Evolutionary conservation across 1,140 invertebrate genomes (phyloP).

Genomic region (Papilio dardanus): DNA sequence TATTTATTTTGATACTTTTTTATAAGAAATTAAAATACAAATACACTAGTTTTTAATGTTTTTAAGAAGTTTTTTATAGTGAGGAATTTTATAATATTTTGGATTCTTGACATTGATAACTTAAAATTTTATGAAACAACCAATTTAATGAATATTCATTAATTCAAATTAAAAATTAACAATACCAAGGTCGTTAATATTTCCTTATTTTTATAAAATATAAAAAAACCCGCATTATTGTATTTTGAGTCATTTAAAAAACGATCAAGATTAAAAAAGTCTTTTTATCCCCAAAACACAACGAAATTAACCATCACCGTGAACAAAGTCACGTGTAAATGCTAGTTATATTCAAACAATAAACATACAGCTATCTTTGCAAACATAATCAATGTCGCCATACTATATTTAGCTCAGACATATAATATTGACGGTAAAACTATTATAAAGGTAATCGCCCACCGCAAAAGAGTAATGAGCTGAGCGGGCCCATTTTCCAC

Average conservation of each 20-base stretch:
- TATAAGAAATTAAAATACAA: not conserved
- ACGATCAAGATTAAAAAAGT: no score
- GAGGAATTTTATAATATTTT: not conserved
- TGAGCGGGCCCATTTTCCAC: no score
- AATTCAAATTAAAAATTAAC: constrained; percentile 4
- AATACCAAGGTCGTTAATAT: not conserved
- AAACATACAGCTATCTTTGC: not conserved
- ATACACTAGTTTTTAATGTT: not conserved
- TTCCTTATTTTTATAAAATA: not conserved
- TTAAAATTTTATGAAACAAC: constrained; percentile 3
- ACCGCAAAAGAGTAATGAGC: no score
- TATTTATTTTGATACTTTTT: not conserved
- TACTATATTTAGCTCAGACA: not conserved
- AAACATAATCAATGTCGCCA: not conserved
- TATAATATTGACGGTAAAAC: not conserved
- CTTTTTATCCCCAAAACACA: no score
- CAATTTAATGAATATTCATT: constrained; percentile 5
- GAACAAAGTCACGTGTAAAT: not conserved
- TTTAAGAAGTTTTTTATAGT: not conserved
- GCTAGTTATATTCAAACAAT: not conserved
- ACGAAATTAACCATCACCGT: no score
- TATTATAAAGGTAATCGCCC: no score
- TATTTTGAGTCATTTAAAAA: no score
- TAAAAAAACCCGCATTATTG: not conserved
- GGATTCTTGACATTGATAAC: not conserved